These are phyloP conservation scores for Cardinalis cardinalis DNA, from an alignment of 2,113 vertebrate genomes.

Conservation along the genomic window DNA sequence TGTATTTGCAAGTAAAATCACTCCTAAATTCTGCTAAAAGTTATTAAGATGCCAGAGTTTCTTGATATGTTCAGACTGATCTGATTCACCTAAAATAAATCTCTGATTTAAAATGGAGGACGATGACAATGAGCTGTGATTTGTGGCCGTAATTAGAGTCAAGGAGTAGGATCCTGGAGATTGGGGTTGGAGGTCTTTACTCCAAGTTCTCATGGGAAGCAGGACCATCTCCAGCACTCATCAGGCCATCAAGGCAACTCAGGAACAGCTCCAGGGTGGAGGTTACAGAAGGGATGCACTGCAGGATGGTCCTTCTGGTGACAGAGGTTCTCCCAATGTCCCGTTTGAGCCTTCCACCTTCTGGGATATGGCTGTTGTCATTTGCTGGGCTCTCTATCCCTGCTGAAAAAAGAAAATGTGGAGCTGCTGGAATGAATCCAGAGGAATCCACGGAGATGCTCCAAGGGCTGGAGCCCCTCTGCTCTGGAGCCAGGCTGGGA, in stretches of 20 bases:
- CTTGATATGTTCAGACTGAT: background rate
- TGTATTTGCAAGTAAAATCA: background rate
- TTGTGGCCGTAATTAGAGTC: background rate
- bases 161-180: background rate
- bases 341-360: rapidly evolving
- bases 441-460: rapidly evolving
- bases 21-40: background rate
- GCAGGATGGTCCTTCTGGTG: background rate
- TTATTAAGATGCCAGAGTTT: background rate
- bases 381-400: background rate
- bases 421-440: background rate
- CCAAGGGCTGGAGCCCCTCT: background rate
- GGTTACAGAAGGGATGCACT: background rate
- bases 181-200: background rate
- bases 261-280: background rate
- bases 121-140: background rate
- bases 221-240: background rate
- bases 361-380: background rate
- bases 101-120: background rate
- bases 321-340: background rate
- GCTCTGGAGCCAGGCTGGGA: background rate
- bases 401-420: background rate
- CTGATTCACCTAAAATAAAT: background rate
- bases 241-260: too few relatives aligned
- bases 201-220: background rate